Conservation (phyloP, 2,113 vertebrate species). For the Pardalotus punctatus region DNA sequence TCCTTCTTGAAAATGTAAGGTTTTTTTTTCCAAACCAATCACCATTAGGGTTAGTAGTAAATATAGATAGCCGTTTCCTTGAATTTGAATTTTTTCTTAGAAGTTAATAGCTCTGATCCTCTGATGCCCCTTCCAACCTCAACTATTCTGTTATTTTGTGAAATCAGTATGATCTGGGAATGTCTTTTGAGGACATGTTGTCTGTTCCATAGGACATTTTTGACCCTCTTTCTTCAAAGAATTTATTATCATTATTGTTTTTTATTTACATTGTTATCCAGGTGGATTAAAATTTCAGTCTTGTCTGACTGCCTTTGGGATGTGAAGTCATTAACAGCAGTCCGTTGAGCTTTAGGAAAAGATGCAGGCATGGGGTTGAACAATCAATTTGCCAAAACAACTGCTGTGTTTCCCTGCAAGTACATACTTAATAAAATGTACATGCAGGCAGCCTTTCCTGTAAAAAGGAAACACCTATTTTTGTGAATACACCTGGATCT, state of each 20-base stretch:
- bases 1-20: background rate
- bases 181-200: background rate
- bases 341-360: background rate
- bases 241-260: background rate
- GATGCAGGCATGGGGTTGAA: background rate
- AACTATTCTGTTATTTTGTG: background rate
- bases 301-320: background rate
- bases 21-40: background rate
- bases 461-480: background rate
- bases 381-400: background rate
- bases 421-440: background rate
- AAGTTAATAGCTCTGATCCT: background rate
- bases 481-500: background rate
- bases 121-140: background rate
- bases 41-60: background rate
- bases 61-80: background rate
- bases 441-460: background rate
- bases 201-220: background rate
- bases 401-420: background rate
- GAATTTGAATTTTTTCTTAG: background rate
- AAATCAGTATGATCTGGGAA: background rate
- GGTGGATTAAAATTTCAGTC: background rate
- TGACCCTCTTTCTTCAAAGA: background rate
- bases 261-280: background rate
- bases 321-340: background rate